Base-by-base conservation (phyloP, 2,113 vertebrate species). In the Dicrurus megarhynchus region DNA sequence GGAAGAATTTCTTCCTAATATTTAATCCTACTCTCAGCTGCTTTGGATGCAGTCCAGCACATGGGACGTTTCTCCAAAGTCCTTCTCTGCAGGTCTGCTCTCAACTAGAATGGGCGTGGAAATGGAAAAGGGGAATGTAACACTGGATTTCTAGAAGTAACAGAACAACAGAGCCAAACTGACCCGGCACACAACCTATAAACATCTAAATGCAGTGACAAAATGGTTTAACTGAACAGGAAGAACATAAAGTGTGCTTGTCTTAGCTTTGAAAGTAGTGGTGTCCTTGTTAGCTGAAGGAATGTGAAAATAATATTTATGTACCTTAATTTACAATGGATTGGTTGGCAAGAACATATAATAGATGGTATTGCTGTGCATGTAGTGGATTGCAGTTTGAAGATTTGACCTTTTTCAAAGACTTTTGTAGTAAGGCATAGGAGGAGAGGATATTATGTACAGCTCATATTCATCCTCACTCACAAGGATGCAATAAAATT, bases 61-160 rank as follows among this genome's bases (percentile, higher is more conserved):
- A 32, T 0, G 0, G 9, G 6, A 12, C 7, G 3, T 4, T 41
- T 33, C 33, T 7, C 23, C 19, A 44, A 22, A 22, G 15, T 39
- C 53, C 19, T 53, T n/a, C 27, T 30, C 27, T 3, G 5, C 16
- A 39, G 28, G 44, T 6, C 53, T 53, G 6, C 16, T 75, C 33
- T 60, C 28, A 46, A 7, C 24, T 30, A 18, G n/a, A 39, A 74
- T 13, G 6, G 23, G 8, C 13, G 1, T 65, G 27, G 18, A 24
- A 70, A 39, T 19, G 32, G 21, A 39, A 49, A 46, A 53, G 8
- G 37, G 3, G 2, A 39, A 11, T 41, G 5, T 12, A 41, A 18
- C 9, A 2, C n/a, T 74, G 30, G 8, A 33, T 8, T 86, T 71
- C n/a, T 28, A 30, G 7, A 28, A 56, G 7, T 33, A 73, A 44